Conservation (phyloP, 2,888 invertebrate genomes). For the Helobdella robusta region DNA sequence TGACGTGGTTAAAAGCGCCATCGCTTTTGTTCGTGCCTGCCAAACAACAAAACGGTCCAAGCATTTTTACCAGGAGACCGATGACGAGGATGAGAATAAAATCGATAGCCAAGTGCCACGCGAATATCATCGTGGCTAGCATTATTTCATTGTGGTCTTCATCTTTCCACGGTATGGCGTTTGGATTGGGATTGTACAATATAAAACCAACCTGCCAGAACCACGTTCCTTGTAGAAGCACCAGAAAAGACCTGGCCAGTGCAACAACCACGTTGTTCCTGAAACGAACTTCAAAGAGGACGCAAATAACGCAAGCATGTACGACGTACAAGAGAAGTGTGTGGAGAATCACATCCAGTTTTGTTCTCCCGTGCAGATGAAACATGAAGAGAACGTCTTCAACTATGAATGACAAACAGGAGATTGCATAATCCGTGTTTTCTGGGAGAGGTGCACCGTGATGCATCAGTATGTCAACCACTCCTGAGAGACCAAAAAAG, state of each 20-base stretch:
- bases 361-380: slow-evolving; percentile 51
- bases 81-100: slow-evolving; percentile 40
- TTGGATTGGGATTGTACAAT: slow-evolving; percentile 50
- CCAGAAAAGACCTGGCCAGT: slow-evolving; percentile 47
- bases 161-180: slow-evolving; percentile 44
- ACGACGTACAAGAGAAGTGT: slow-evolving; percentile 50
- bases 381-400: slow-evolving; percentile 52
- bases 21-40: neutral
- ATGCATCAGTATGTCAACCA: slow-evolving; percentile 48
- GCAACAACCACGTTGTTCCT: slow-evolving; percentile 46
- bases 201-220: slow-evolving; percentile 53
- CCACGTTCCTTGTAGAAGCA: slow-evolving; percentile 54
- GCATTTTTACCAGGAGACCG: slow-evolving; percentile 37
- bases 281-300: slow-evolving; percentile 47
- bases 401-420: slow-evolving; percentile 48
- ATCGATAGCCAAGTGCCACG: slow-evolving; percentile 43
- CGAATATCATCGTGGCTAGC: slow-evolving; percentile 49
- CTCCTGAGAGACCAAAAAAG: slow-evolving; percentile 51
- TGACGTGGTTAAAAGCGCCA: too few species aligned
- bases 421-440: slow-evolving; percentile 49
- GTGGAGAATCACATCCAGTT: slow-evolving; percentile 49
- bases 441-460: slow-evolving; percentile 45
- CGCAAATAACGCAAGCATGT: slow-evolving; percentile 41
- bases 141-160: slow-evolving; percentile 49
- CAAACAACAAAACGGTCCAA: neutral